Evolutionary conservation across 1,140 invertebrate species (phyloP), one percentile per base, ranked within the genome.

Genomic region (Drosophila prosaltans): DNA sequence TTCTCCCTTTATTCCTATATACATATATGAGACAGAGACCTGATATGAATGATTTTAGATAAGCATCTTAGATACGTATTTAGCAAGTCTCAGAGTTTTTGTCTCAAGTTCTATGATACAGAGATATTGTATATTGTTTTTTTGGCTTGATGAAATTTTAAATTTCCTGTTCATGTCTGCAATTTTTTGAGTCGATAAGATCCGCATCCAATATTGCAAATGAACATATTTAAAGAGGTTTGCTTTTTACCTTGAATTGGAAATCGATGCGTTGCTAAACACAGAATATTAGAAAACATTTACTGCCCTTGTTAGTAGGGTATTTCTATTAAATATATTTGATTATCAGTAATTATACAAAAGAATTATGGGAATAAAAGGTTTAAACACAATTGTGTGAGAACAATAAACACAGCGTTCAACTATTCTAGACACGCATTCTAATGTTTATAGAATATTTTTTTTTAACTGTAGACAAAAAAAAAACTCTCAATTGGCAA

Each of bases 351-450:
- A 36, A 36, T 24, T 36, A 59, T 59, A 39, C 32, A 59, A 21
- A 39, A 59, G 32, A 59, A 59, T 59, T 39, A 39, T 39, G 32
- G 21, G 32, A 59, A 59, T 39, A n/a, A 59, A 39, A 39, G n/a
- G 16, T 24, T 59, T 39, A 59, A 48, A 24, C 21, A 59, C 32
- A 59, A 39, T 59, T 40, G 32, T 24, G 3, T 39, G 32, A 3
- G 32, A 59, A 39, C 3, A 59, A 59, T 24, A 36, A 36, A 21
- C 2, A 58, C n/a, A 36, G 3, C 4, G 4, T 58, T 26, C 21
- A 39, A 59, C 36, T 16, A 59, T 39, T 59, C 9, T 30, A 24
- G 11, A 59, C 57, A 59, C 57, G 57, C 57, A 39, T 59, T 39
- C 36, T 24, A 51, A 51, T 51, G 21, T 51, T 51, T 51, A 51